A percentile compares a stretch with the other conserved stretches of the same genome.
Conservation (phyloP, 2,888 invertebrate species). For the Andricus curvator region DNA sequence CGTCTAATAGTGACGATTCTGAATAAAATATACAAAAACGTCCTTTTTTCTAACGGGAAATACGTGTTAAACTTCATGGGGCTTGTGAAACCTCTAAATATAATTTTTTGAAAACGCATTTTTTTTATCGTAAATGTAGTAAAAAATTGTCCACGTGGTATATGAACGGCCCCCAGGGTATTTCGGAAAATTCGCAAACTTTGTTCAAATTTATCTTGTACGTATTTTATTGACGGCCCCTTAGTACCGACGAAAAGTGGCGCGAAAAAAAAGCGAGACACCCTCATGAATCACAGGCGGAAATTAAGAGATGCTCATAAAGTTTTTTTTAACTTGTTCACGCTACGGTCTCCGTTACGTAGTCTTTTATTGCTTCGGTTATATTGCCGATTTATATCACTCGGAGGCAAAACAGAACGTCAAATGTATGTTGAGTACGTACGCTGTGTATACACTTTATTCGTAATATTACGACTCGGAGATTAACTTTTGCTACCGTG, state of each 20-base stretch:
- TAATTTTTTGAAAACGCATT: too few relatives aligned
- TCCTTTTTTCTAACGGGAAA: too few relatives aligned
- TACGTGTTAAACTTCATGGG: too few relatives aligned
- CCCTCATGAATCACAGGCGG: conserved; percentile 41
- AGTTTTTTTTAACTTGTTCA: conserved; percentile 49
- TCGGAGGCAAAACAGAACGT: conserved; percentile 31
- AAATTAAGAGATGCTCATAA: conserved; percentile 55
- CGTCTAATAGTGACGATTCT: too few relatives aligned
- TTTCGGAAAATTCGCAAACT: too few relatives aligned
- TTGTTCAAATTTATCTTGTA: too few relatives aligned
- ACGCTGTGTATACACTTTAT: conserved; percentile 49
- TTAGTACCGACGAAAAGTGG: not conserved
- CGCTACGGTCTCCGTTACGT: conserved; percentile 50
- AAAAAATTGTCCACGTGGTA: too few relatives aligned
- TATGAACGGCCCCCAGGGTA: too few relatives aligned
- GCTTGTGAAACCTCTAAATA: too few relatives aligned
- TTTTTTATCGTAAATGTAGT: too few relatives aligned
- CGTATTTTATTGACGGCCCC: too few relatives aligned
- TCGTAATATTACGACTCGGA: conserved; percentile 60
- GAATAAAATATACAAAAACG: too few relatives aligned
- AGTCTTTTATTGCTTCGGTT: conserved; percentile 59
- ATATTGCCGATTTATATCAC: conserved; percentile 61
- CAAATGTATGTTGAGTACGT: conserved; percentile 16
- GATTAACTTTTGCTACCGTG: conserved; percentile 58
- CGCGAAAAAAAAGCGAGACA: not conserved